A percentile compares a stretch with the other conserved stretches of the same genome.
phyloP scores from a whole-genome alignment of 1,140 invertebrate species.

The Lepidurus couesii region DNA sequence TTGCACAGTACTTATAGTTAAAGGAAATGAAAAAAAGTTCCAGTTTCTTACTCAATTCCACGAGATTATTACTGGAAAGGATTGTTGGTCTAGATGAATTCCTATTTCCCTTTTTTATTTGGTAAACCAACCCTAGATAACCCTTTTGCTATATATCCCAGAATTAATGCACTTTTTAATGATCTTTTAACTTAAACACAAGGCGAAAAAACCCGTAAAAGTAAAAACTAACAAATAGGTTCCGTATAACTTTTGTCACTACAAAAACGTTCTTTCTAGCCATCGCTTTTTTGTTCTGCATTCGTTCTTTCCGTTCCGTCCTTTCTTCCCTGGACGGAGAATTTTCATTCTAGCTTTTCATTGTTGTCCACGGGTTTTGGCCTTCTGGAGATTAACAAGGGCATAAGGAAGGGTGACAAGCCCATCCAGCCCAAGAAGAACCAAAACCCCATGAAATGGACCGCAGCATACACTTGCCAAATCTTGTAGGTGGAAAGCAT shows the following conservation, averaged over 20 bases:
- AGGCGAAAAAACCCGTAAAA: too few species aligned
- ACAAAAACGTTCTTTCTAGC: too few species aligned
- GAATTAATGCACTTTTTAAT: too few species aligned
- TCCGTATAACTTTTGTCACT: too few species aligned
- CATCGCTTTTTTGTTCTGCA: neutral
- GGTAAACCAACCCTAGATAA: too few species aligned
- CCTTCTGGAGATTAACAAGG: neutral
- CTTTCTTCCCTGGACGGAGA: neutral
- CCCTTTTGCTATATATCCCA: too few species aligned
- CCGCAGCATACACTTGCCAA: slow-evolving; percentile 23
- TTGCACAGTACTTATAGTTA: too few species aligned
- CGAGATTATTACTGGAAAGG: neutral
- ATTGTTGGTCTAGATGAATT: too few species aligned
- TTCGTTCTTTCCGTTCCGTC: neutral
- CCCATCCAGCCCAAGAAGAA: slow-evolving; percentile 32
- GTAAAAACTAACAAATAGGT: too few species aligned
- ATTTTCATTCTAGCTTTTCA: neutral
- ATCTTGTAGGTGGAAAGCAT: slow-evolving; percentile 53
- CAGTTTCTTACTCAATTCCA: neutral
- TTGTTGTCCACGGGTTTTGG: neutral
- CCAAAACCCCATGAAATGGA: slow-evolving; percentile 28
- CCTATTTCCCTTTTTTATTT: too few species aligned
- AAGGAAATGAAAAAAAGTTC: neutral
- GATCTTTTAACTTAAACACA: too few species aligned
- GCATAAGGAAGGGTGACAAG: slow-evolving; percentile 22